Conservation (phyloP, 2,888 invertebrate genomes). For the Synanthedon andrenaeformis region DNA sequence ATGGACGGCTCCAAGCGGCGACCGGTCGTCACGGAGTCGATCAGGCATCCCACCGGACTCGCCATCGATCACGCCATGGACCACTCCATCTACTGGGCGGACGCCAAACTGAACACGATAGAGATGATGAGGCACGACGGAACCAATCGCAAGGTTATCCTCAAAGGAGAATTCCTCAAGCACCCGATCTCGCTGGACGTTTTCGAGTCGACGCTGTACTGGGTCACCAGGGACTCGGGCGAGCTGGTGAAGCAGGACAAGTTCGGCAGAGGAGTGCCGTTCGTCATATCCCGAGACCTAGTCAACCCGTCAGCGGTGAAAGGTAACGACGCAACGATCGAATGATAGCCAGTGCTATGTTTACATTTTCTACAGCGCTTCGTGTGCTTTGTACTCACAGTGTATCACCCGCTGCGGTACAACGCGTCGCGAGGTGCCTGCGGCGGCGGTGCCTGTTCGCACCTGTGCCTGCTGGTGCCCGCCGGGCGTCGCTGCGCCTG, state of each 20-base stretch:
- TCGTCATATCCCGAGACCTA: slow-evolving; percentile 83
- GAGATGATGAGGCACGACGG: slow-evolving; percentile 90
- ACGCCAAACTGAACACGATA: slow-evolving; percentile 90
- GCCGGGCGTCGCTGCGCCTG: slow-evolving; percentile 91
- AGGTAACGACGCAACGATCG: slow-evolving; percentile 44
- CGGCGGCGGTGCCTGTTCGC: slow-evolving; percentile 82
- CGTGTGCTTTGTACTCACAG: slow-evolving; percentile 30
- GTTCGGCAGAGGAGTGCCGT: slow-evolving; percentile 94
- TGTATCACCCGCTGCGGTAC: slow-evolving; percentile 87
- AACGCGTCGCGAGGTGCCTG: slow-evolving; percentile 78
- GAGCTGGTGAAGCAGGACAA: slow-evolving; percentile 93
- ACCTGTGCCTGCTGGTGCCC: slow-evolving; percentile 92
- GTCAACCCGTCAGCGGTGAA: slow-evolving; percentile 89
- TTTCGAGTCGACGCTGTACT: slow-evolving; percentile 92
- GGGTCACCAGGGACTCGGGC: slow-evolving; percentile 91
- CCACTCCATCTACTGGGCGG: slow-evolving; percentile 94
- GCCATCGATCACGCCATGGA: slow-evolving; percentile 92
- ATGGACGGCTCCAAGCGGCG: slow-evolving; percentile 94
- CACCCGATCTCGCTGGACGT: slow-evolving; percentile 92
- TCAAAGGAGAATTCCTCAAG: slow-evolving; percentile 78
- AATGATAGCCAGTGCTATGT: no score
- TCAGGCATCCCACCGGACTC: slow-evolving; percentile 89
- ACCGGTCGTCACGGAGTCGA: slow-evolving; percentile 82
- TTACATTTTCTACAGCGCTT: neutral
- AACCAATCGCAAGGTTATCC: slow-evolving; percentile 76